A percentile compares a stretch with the other conserved stretches of the same genome.
These are phyloP conservation scores for Tolmerus cingulatus DNA, from an alignment of 2,888 invertebrate species.

Conservation along the genomic window DNA sequence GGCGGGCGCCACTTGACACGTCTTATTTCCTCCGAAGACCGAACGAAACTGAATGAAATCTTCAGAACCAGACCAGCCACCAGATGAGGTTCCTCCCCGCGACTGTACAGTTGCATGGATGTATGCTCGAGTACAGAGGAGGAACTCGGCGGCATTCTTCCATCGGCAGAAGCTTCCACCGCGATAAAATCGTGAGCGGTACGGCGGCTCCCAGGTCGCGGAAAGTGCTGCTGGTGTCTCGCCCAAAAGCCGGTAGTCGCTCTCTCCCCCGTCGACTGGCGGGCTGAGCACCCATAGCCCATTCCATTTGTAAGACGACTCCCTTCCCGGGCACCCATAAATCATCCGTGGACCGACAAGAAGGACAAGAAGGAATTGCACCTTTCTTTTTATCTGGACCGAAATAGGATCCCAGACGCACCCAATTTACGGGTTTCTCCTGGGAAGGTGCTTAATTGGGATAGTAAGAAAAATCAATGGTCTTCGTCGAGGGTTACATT, in stretches of 20 bases:
- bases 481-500: neutral
- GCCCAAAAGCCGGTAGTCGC: neutral
- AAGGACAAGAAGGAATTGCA: neutral
- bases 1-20: slow-evolving; percentile 48
- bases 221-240: neutral
- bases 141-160: neutral
- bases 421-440: neutral
- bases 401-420: neutral
- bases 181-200: neutral
- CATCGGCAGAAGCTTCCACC: neutral
- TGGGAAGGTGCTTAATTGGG: neutral
- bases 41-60: slow-evolving; percentile 59
- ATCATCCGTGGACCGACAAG: neutral
- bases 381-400: neutral
- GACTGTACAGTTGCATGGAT: neutral
- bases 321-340: neutral
- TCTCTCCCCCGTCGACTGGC: neutral
- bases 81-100: neutral
- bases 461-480: slow-evolving; percentile 1
- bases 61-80: neutral
- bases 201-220: neutral
- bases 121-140: neutral
- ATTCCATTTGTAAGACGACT: neutral
- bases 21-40: slow-evolving; percentile 60
- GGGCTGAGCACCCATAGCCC: neutral